Evolutionary conservation across 1,140 invertebrate genomes (phyloP).

Genomic region (Pseudomyrmex concolor): DNA sequence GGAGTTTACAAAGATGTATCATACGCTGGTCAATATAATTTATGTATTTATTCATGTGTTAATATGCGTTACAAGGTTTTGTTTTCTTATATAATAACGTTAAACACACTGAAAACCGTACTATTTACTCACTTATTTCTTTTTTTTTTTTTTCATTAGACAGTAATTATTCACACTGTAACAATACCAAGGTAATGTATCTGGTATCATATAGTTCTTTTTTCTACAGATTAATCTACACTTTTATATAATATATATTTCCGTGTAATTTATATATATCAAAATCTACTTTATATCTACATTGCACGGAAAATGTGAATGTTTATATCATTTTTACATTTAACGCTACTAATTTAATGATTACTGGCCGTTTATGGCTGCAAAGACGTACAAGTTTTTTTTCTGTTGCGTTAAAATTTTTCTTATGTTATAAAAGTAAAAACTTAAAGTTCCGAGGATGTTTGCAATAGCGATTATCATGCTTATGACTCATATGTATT

Average conservation of each 20-base stretch:
- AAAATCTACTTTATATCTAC: slow-evolving; percentile 3
- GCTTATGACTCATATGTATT: background rate
- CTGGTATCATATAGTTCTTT: background rate
- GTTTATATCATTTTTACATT: slow-evolving; percentile 12
- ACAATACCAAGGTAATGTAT: slow-evolving; percentile 32
- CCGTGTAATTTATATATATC: slow-evolving; percentile 9
- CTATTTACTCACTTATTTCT: background rate
- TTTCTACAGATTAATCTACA: no score
- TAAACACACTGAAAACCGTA: background rate
- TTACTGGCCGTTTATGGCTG: background rate
- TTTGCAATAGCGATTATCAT: background rate
- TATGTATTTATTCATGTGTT: slow-evolving; percentile 20
- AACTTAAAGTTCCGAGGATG: background rate
- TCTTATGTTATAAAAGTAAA: slow-evolving; percentile 6
- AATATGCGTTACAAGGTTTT: slow-evolving; percentile 25
- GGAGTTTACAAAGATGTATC: slow-evolving; percentile 33
- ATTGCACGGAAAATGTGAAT: background rate
- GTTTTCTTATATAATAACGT: background rate
- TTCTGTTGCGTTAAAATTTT: no score
- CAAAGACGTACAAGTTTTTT: no score
- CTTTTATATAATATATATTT: slow-evolving; percentile 3
- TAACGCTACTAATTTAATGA: background rate
- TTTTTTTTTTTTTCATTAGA: no score
- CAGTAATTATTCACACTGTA: slow-evolving; percentile 26
- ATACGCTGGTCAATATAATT: slow-evolving; percentile 2